Conservation (phyloP, 2,113 vertebrate species). For the Plecturocebus donacophilus region DNA sequence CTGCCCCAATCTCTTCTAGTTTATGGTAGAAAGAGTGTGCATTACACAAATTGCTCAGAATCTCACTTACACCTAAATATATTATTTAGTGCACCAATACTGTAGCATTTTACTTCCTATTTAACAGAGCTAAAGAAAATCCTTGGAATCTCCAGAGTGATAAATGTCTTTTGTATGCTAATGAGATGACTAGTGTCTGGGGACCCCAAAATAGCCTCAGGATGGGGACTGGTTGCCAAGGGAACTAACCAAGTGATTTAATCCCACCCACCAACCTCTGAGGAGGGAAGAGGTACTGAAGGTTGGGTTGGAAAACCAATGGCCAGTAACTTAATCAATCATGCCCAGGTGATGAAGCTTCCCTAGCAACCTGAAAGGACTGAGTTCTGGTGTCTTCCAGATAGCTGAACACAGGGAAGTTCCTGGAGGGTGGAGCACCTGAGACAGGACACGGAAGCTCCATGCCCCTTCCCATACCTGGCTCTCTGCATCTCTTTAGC, state of each 20-base stretch:
- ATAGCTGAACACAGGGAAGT: neutral
- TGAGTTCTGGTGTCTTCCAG: neutral
- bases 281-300: neutral
- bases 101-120: neutral
- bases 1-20: slow-evolving; percentile 54
- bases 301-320: neutral
- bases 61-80: neutral
- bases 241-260: neutral
- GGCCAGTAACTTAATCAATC: neutral
- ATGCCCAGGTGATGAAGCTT: neutral
- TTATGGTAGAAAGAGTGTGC: slow-evolving; percentile 48
- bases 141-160: neutral
- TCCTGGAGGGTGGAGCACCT: neutral
- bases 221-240: neutral
- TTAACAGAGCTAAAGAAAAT: neutral
- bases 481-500: neutral
- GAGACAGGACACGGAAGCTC: neutral
- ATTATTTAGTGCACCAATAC: slow-evolving; percentile 41
- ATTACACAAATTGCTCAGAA: slow-evolving; percentile 24
- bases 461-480: neutral
- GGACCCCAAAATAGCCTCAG: neutral
- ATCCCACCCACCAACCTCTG: neutral
- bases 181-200: neutral
- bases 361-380: neutral
- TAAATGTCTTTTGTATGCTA: neutral